Base-by-base conservation (phyloP, 2,888 invertebrate species). In the Allacma fusca region DNA sequence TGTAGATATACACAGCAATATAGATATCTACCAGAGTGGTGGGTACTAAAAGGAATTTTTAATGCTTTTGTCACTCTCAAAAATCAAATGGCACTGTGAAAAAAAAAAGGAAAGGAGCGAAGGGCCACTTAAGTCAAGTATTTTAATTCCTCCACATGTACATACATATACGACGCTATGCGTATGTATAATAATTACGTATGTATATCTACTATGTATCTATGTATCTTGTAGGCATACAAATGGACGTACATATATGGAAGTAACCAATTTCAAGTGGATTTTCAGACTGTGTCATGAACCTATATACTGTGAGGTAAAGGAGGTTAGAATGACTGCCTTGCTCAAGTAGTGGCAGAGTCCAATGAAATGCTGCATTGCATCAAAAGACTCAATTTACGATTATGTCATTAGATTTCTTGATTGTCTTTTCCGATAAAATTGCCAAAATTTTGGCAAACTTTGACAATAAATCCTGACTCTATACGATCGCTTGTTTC, bases 361-460 rank as follows among this genome's bases (percentile, higher is more conserved):
- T 34, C 34, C 34, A 34, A 34, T 34, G 50, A 50, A 50, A 50
- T 50, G n/a, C 50, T 50, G 50, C 50, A 26, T 62, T 62, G 62
- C 62, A 62, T 24, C 62, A 62, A 62, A 62, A 24, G 62, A 24
- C 26, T 62, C 62, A 62, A 62, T 62, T 62, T 62, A 62, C 62
- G 62, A 62, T 62, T 62, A 62, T 62, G 62, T 62, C 62, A 62
- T 62, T 62, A 24, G 62, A 24, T 24, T 23, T 24, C 24, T 62
- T 62, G 62, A 62, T 62, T 62, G 23, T 24, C 13, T 62, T 62
- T 62, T 26, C 24, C 4, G 24, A 62, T 62, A 62, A 62, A 62
- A 62, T 62, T 62, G 62, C 62, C 62, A 62, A 62, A 62, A 62
- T 62, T 62, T 62, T 62, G 62, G 62, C 62, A 62, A 62, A 23